A percentile compares a stretch with the other conserved stretches of the same genome.
phyloP scores from a whole-genome alignment of 2,797 vertebrate genomes.

The Sebastes alutus region DNA sequence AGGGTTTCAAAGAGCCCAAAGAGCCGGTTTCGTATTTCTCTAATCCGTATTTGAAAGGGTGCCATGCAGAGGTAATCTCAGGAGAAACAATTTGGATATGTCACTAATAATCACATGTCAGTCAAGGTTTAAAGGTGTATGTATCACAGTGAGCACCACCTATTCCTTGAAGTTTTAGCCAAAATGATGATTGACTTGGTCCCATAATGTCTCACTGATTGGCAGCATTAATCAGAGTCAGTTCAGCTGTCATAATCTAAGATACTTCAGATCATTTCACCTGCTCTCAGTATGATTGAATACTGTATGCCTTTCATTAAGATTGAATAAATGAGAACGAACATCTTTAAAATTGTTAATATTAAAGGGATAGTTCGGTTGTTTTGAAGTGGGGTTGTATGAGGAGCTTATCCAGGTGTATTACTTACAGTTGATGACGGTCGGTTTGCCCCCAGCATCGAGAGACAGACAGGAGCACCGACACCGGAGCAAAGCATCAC shows the following conservation, averaged over 20 bases:
- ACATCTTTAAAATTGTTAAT: background rate
- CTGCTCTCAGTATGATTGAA: background rate
- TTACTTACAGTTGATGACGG: no score
- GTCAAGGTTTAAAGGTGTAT: slow-evolving; percentile 16
- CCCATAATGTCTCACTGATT: background rate
- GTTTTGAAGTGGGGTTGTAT: no score
- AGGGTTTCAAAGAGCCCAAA: slow-evolving; percentile 25
- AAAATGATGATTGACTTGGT: background rate
- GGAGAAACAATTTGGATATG: slow-evolving; percentile 27
- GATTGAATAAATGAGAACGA: background rate
- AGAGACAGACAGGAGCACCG: no score
- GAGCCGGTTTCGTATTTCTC: slow-evolving; percentile 45
- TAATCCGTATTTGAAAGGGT: slow-evolving; percentile 48
- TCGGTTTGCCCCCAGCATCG: no score
- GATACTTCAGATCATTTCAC: background rate
- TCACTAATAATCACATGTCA: slow-evolving; percentile 34
- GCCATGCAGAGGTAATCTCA: slow-evolving; percentile 34
- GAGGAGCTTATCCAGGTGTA: no score
- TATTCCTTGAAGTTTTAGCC: background rate
- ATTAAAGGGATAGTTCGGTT: background rate
- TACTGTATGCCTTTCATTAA: background rate
- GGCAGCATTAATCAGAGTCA: background rate
- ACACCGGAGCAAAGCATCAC: no score
- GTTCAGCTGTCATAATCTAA: background rate
- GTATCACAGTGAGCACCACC: slow-evolving; percentile 1